These are phyloP conservation scores for Scaptomyza hsui DNA, from an alignment of 1,140 invertebrate species.

Conservation along the genomic window DNA sequence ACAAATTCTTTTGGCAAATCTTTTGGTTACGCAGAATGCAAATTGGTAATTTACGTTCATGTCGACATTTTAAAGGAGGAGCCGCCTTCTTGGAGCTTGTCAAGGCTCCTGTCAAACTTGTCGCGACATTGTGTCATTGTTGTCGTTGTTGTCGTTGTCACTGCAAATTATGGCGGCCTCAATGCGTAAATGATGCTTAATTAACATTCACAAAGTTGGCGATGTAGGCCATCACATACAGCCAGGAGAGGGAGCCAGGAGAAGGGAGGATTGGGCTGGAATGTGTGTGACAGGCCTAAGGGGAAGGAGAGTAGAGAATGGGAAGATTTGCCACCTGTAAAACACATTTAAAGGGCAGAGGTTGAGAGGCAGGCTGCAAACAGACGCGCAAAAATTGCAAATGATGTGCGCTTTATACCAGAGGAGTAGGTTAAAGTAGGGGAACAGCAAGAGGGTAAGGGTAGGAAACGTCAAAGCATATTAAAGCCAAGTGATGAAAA, in stretches of 20 bases:
- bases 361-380: slow-evolving; percentile 40
- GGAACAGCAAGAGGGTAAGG: not conserved
- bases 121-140: slow-evolving; percentile 67
- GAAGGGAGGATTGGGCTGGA: slow-evolving; percentile 1
- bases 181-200: slow-evolving; percentile 80
- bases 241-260: too few relatives aligned
- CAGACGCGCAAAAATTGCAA: slow-evolving; percentile 59
- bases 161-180: slow-evolving; percentile 77
- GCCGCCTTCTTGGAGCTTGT: slow-evolving; percentile 20
- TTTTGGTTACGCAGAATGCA: slow-evolving; percentile 18
- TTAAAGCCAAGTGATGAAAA: slow-evolving; percentile 39
- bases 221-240: not conserved
- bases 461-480: slow-evolving; percentile 33
- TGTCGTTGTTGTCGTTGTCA: slow-evolving; percentile 52
- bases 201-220: slow-evolving; percentile 72
- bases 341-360: slow-evolving; percentile 15
- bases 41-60: slow-evolving; percentile 32
- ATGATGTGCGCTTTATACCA: slow-evolving; percentile 60
- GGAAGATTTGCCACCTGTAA: slow-evolving; percentile 17
- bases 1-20: slow-evolving; percentile 21
- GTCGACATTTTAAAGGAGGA: not conserved
- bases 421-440: not conserved
- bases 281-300: slow-evolving; percentile 10
- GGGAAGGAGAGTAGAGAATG: not conserved
- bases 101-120: slow-evolving; percentile 66